Percentiles rank a stretch among this genome's conserved stretches.
phyloP scores from a whole-genome alignment of 2,888 invertebrate species.

The Antheraea assamensis region DNA sequence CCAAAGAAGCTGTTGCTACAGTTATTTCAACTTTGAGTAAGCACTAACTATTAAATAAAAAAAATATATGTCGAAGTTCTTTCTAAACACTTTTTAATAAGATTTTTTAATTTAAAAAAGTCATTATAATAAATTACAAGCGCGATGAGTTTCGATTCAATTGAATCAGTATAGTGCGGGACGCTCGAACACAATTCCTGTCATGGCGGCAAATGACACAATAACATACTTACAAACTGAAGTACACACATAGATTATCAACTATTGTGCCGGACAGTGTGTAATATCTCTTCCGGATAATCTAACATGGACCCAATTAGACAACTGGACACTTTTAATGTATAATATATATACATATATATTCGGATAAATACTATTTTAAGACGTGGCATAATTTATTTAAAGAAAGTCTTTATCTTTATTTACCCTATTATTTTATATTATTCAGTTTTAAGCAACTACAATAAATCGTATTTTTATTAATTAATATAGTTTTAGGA shows the following conservation, averaged over 20 bases:
- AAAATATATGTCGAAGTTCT: not conserved
- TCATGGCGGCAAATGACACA: slow-evolving; percentile 39
- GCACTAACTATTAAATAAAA: not conserved
- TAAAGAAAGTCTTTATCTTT: no score
- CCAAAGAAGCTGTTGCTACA: not conserved
- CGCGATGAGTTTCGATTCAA: slow-evolving; percentile 9
- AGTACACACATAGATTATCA: slow-evolving; percentile 33
- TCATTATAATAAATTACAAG: slow-evolving; percentile 10
- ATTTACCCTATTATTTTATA: no score
- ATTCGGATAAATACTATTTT: not conserved
- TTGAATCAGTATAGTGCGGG: not conserved
- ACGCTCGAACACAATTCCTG: slow-evolving; percentile 24
- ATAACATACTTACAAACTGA: slow-evolving; percentile 50
- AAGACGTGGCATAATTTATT: not conserved
- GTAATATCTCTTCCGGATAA: slow-evolving; percentile 54
- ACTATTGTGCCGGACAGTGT: slow-evolving; percentile 42
- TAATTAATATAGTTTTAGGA: not conserved
- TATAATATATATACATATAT: not conserved
- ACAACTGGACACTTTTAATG: not conserved
- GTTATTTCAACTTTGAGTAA: not conserved
- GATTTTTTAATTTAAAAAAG: not conserved
- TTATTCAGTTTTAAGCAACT: no score
- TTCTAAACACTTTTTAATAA: not conserved
- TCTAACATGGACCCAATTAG: slow-evolving; percentile 25
- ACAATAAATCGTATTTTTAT: not conserved